These are phyloP conservation scores for Drosophila bunnanda DNA, from an alignment of 2,888 invertebrate species.

Conservation along the genomic window DNA sequence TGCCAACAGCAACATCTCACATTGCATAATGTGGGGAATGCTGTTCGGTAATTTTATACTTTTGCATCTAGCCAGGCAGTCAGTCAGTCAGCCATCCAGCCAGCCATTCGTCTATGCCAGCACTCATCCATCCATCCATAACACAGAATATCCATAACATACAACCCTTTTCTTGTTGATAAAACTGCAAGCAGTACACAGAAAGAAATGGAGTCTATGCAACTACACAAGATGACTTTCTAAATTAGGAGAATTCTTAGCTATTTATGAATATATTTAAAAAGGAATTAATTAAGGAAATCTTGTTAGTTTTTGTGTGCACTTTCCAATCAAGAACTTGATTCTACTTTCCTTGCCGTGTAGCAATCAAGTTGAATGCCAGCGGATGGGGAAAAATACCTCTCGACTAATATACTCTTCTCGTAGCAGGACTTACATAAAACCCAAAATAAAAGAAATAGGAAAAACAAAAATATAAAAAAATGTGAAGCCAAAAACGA, in stretches of 20 bases:
- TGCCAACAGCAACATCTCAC: conserved; percentile 52
- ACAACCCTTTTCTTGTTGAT: conserved; percentile 18
- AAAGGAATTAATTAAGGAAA: neutral
- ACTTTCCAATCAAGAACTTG: neutral
- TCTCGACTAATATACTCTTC: conserved; percentile 28
- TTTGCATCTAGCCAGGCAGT: conserved; percentile 31
- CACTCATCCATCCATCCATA: conserved; percentile 40
- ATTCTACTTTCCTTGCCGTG: neutral
- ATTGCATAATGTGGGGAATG: conserved; percentile 71
- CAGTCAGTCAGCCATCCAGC: conserved; percentile 27
- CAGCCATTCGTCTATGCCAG: conserved; percentile 40
- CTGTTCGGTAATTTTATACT: conserved; percentile 66
- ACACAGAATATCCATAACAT: conserved; percentile 36
- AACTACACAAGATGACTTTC: no score
- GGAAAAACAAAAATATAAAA: neutral
- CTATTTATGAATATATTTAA: neutral
- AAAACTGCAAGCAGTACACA: conserved; percentile 3
- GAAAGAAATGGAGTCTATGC: neutral
- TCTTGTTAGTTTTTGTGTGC: no score
- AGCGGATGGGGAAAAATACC: conserved; percentile 21
- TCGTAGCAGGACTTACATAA: conserved; percentile 8
- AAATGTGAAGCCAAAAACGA: neutral
- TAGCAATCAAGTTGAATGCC: conserved; percentile 34
- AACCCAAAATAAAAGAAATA: neutral
- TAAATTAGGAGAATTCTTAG: no score